Base-by-base conservation (phyloP, 2,113 vertebrate species). In the Pollimyrus isidori region DNA sequence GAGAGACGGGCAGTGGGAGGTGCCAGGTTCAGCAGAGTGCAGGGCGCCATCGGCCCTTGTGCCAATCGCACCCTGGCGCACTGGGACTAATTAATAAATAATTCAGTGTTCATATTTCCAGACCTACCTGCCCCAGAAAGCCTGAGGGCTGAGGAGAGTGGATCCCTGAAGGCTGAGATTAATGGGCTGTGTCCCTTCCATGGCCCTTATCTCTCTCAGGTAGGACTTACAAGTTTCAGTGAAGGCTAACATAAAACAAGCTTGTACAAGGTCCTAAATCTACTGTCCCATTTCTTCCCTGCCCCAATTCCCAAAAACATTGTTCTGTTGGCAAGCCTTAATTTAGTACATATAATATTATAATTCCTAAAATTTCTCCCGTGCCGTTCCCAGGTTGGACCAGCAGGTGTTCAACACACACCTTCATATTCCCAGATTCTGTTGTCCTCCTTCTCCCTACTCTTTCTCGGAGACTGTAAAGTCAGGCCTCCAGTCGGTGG, bases 71-170 rank as follows among this genome's bases (percentile, higher is more conserved):
- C 45, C 90, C 88, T 82, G 21, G 84, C 91, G 84, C 91, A 80
- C 76, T 35, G 39, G 89, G 89, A 91, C 42, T 87, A 89, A 88
- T 92, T 84, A 91, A 91, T 92, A 91, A 91, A 92, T 92, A 91
- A 53, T 90, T 83, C 89, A 89, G 52, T 88, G 90, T 91, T 93
- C 91, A 92, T 91, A 93, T 92, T 91, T 86, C 39, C 88, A 87
- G 73, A 89, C 87, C 86, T 91, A 85, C 53, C 88, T 62, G 26
- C 87, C 82, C 46, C 73, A 58, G 30, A 90, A 56, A 89, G 87
- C 85, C 87, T 88, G 87, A 86, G 62, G 42, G 53, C 87, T 88
- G 82, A 50, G 58, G 45, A 69, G 56, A 45, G 86, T 82, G 69
- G 88, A 73, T 39, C 86, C 89, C 65, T 35, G 7, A 83, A 56